Base-by-base conservation (phyloP, 1,140 invertebrate genomes). In the Hormaphis cornu region DNA sequence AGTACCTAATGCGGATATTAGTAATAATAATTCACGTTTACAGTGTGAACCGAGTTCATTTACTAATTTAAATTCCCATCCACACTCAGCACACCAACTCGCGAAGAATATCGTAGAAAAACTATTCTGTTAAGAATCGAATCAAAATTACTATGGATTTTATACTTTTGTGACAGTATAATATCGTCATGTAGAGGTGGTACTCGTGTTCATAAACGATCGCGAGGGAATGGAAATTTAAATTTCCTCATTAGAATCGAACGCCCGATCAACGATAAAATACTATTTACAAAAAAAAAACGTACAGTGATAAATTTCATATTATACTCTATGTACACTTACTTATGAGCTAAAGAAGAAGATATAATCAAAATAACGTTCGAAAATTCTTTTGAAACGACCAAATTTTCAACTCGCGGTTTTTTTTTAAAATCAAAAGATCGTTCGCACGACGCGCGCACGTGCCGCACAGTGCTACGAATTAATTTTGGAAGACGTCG, bases 401-500 rank as follows among this genome's bases (percentile, higher is more conserved):
- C 7, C 37, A 14, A 8, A n/a, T 46, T 46, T n/a, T n/a, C 42
- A n/a, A 4, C 18, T 46, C 42, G 16, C 4, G 16, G 16, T 8
- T 10, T 37, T 8, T 8, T 37, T 37, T 46, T n/a, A 46, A 4
- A 46, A 10, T n/a, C 12, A 46, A 40, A 40, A 46, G 12, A n/a
- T n/a, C 12, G n/a, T n/a, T 10, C 16, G 42, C 18, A n/a, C 12
- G 42, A 4, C 18, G 18, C 18, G 4, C n/a, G n/a, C 42, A 46
- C 42, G 35, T 14, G 37, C 37, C 16, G 42, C 16, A n/a, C 42
- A n/a, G 42, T 6, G 18, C 12, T 8, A 16, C 18, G 37, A n/a
- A 42, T 28, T 20, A 42, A 28, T 18, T 28, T 28, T 61, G 58
- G 58, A 61, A 61, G 58, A 61, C 58, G 46, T 61, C 10, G 22